A percentile compares a stretch with the other conserved stretches of the same genome.
These are phyloP conservation scores for Stenoptilia bipunctidactyla DNA, from an alignment of 2,888 invertebrate genomes.

Conservation along the genomic window DNA sequence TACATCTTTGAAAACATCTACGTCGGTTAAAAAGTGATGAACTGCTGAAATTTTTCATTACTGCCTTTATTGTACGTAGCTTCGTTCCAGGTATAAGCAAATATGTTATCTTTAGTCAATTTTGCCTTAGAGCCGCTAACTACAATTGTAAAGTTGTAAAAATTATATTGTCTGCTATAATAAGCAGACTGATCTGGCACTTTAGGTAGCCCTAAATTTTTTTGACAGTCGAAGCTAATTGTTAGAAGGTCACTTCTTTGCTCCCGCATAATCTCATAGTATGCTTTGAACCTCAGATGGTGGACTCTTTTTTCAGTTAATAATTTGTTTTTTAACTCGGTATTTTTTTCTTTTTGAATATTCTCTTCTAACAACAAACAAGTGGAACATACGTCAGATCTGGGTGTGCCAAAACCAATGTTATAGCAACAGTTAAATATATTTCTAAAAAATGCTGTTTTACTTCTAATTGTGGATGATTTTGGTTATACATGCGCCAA, in stretches of 20 bases:
- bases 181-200: conserved; percentile 28
- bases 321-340: no score
- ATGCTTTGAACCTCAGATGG: no score
- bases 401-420: no score
- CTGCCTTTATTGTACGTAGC: conserved; percentile 11
- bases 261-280: no score
- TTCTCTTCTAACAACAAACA: no score
- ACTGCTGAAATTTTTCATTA: conserved; percentile 23
- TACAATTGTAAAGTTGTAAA: conserved; percentile 26
- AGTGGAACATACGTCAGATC: no score
- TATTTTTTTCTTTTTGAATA: no score
- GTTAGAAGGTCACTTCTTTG: no score
- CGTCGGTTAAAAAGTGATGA: conserved; percentile 17
- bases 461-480: conserved; percentile 3
- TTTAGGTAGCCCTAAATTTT: conserved; percentile 25
- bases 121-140: conserved; percentile 20
- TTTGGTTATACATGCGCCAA: conserved; percentile 3
- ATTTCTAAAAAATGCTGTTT: not conserved
- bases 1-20: conserved; percentile 12
- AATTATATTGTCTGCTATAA: conserved; percentile 24
- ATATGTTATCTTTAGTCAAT: conserved; percentile 18
- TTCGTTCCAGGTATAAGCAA: conserved; percentile 18
- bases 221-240: conserved; percentile 7
- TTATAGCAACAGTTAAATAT: no score
- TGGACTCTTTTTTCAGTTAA: no score